Conservation (phyloP, 2,797 vertebrate species). For the Poeciliopsis presidionis region DNA sequence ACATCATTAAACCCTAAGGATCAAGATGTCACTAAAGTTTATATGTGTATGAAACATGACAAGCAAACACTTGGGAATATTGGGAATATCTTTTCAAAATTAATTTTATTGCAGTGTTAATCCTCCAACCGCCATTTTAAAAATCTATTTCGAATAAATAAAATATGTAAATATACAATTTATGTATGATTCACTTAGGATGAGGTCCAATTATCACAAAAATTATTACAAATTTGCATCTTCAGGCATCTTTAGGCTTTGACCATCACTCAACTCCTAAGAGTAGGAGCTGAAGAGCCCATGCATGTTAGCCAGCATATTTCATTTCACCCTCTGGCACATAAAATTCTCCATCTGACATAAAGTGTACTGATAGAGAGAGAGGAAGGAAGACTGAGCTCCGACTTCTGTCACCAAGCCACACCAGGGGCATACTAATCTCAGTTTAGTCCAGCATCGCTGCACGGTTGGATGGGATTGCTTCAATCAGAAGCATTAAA, state of each 20-base stretch:
- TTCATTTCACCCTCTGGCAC: constrained; percentile 60
- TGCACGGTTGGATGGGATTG: constrained; percentile 49
- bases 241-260: constrained; percentile 33
- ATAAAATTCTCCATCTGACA: constrained; percentile 67
- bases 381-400: constrained; percentile 17
- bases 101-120: constrained; percentile 26
- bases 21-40: neutral
- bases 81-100: neutral
- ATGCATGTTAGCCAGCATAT: constrained; percentile 44
- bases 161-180: constrained; percentile 12
- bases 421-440: constrained; percentile 71
- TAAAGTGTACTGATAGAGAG: constrained; percentile 31
- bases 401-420: constrained; percentile 52
- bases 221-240: constrained; percentile 50
- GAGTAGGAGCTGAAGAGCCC: constrained; percentile 43
- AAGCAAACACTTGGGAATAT: neutral
- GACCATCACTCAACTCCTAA: constrained; percentile 41
- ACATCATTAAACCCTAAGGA: neutral
- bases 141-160: constrained; percentile 26
- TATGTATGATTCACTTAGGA: constrained; percentile 9
- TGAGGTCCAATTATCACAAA: constrained; percentile 28
- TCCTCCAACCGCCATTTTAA: constrained; percentile 25
- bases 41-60: neutral
- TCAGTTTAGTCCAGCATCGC: constrained; percentile 65
- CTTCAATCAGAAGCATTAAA: constrained; percentile 72